Percentiles rank a stretch among this genome's conserved stretches.
Evolutionary conservation across 2,113 vertebrate genomes (phyloP).

Genomic region (Sander vitreus): DNA sequence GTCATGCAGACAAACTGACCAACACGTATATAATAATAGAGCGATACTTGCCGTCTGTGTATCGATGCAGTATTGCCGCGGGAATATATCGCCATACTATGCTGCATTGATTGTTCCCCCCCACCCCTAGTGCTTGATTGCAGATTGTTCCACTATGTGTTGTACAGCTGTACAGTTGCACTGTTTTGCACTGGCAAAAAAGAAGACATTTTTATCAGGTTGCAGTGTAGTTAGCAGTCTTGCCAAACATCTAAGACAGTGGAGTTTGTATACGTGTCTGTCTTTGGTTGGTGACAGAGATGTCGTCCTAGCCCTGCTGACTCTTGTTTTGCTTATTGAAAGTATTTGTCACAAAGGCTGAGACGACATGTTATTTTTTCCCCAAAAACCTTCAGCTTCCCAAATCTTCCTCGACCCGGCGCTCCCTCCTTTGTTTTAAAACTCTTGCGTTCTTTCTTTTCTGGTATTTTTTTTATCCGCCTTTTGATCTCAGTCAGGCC

Average conservation of each 20-base stretch:
- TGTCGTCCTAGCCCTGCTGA: not conserved
- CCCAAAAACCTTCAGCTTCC: not conserved
- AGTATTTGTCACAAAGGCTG: slow-evolving; percentile 1
- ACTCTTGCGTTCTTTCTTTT: slow-evolving; percentile 9
- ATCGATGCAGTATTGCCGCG: too few relatives aligned
- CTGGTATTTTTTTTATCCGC: slow-evolving; percentile 31
- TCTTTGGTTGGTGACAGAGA: not conserved
- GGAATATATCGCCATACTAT: too few relatives aligned
- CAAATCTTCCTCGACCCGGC: not conserved
- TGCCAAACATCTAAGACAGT: not conserved
- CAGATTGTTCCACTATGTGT: not conserved
- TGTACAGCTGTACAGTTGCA: not conserved
- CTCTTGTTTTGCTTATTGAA: not conserved
- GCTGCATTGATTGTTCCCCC: too few relatives aligned
- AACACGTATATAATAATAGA: too few relatives aligned
- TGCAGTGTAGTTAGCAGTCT: not conserved
- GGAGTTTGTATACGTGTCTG: slow-evolving; percentile 7
- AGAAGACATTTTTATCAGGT: not conserved
- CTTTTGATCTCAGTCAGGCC: slow-evolving; percentile 50
- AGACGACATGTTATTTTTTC: not conserved
- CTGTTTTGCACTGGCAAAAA: not conserved
- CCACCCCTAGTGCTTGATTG: not conserved
- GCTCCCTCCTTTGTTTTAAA: not conserved
- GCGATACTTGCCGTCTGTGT: too few relatives aligned
- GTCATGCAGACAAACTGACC: too few relatives aligned